phyloP scores from a whole-genome alignment of 2,113 vertebrate species.

The Murina feae region DNA sequence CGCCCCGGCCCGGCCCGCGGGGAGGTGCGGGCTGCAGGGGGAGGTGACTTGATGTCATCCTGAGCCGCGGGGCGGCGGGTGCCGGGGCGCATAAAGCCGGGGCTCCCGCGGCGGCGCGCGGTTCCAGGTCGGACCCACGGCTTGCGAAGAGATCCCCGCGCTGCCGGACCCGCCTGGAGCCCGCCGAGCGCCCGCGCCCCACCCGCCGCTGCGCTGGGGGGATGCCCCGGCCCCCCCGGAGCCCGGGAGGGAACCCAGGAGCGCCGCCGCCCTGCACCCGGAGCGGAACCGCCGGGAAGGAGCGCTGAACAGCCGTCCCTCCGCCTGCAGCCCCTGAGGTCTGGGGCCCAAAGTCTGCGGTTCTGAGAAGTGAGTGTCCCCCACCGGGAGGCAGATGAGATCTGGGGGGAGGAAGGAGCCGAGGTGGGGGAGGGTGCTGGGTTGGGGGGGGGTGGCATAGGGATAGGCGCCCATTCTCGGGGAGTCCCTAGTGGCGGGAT shows the following conservation, averaged over 20 bases:
- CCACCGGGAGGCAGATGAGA: neutral
- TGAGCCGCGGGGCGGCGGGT: slow-evolving; percentile 70
- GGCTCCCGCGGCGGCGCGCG: slow-evolving; percentile 55
- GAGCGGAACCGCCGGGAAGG: neutral
- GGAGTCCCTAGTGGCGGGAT: neutral
- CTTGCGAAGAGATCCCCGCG: slow-evolving; percentile 9
- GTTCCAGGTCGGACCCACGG: neutral
- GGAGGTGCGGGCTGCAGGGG: slow-evolving; percentile 63
- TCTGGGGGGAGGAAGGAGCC: slow-evolving; percentile 9
- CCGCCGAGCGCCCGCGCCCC: neutral
- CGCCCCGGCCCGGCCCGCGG: neutral
- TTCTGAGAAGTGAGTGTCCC: slow-evolving; percentile 66
- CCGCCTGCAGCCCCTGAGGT: neutral
- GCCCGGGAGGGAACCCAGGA: slow-evolving; percentile 43
- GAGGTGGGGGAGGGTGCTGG: slow-evolving; percentile 2
- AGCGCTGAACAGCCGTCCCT: neutral
- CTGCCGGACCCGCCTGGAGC: neutral
- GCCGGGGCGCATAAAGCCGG: slow-evolving; percentile 57
- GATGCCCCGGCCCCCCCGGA: slow-evolving; percentile 50
- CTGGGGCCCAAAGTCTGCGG: slow-evolving; percentile 28
- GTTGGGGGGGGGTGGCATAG: neutral
- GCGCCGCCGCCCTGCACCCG: slow-evolving; percentile 54
- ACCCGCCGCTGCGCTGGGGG: slow-evolving; percentile 29
- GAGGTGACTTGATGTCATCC: slow-evolving; percentile 79
- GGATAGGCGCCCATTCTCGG: neutral